Base-by-base conservation (phyloP, 2,888 invertebrate species). In the Cephus runcator region DNA sequence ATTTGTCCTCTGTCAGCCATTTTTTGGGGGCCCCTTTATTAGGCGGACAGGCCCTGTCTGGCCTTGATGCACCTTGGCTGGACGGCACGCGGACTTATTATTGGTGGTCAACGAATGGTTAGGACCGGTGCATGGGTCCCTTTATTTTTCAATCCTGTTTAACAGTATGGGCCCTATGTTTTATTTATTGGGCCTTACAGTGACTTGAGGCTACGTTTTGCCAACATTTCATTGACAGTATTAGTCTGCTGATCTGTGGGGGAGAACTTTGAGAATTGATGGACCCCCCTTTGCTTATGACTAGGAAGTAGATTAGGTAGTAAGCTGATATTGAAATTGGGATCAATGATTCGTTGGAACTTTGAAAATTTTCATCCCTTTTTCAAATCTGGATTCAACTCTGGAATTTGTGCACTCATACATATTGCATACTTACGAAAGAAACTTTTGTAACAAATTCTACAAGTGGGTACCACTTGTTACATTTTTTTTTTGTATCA, bases 1-100 rank as follows among this genome's bases (percentile, higher is more conserved):
- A 85, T 89, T 89, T 89, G 88, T 89, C 85, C 85, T 81, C 85
- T 87, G 88, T 87, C 89, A 87, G 86, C 86, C 85, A 87, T 87
- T 87, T 89, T 88, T 88, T 84, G 85, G 56, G 56, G 56, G 83
- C 81, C 83, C 83, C 83, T 85, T 83, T 85, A 84, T 84, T 83
- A 86, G 82, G 83, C 81, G 82, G 83, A 82, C 79, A 80, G 82
- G 79, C 81, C 85, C 81, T 79, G 85, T 87, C 83, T 87, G 85
- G 85, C 86, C 86, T 87, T 86, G 87, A 86, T 85, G 85, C 84
- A 83, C 82, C 81, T 71, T 71, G 33, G 71, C 56, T 56, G 23
- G 56, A 56, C 56, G 56, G 56, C 23, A 56, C 56, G 56, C 56
- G 56, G 56, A 56, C 56, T 56, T 56, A 56, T 40, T 40, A 40